Evolutionary conservation across 2,888 invertebrate species (phyloP), one percentile per base, ranked within the genome.

Genomic region (Molanna angustata): DNA sequence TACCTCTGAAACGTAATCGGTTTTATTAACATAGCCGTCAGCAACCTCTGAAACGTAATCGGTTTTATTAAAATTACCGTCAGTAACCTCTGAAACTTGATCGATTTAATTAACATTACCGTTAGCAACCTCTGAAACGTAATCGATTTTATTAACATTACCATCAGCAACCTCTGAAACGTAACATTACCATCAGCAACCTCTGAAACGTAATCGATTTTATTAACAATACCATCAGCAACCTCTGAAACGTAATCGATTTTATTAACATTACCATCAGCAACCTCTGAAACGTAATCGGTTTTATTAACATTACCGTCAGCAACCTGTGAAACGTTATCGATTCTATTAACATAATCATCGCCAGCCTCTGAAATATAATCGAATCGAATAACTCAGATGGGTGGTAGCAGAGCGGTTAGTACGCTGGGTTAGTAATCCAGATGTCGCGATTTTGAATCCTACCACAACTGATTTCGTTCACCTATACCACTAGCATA

Each of bases 151-250:
- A 27, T 27, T 27, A 11, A 27, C 11, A 27, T n/a, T n/a, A n/a
- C n/a, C n/a, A n/a, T n/a, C n/a, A n/a, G n/a, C n/a, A n/a, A n/a
- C n/a, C n/a, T n/a, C n/a, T n/a, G n/a, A n/a, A n/a, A n/a, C n/a
- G n/a, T n/a, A n/a, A n/a, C n/a, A n/a, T n/a, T n/a, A n/a, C n/a
- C n/a, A 4, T 27, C 27, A 27, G 4, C 11, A 11, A 7, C 6
- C 11, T 27, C 11, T 27, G 4, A 27, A 27, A 27, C 6, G 27
- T 7, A 27, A 4, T 27, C 11, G 27, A 11, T 27, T 27, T 27
- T 27, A 27, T 27, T 27, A 11, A 27, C 68, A 79, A 94, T 94
- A 66, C 93, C 94, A 71, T 88, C 88, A 66, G 91, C 91, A 69
- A 92, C 90, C 80, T 94, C 94, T 93, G 80, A 60, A 76, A 67